Evolutionary conservation across 1,140 invertebrate species (phyloP), one percentile per base, ranked within the genome.

Genomic region (Gonioctena quinquepunctata): DNA sequence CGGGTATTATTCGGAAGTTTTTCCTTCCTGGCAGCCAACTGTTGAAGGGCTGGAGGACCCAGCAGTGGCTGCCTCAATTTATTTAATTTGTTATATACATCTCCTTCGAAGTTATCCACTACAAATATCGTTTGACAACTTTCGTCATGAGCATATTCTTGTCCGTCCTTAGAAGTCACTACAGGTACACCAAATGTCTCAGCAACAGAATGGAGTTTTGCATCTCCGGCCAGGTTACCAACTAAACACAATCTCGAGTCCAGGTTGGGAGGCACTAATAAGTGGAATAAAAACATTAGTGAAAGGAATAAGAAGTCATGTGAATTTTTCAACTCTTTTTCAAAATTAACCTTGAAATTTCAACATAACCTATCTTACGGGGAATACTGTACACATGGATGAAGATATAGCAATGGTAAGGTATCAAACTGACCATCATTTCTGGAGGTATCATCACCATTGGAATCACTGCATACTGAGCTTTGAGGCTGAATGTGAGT

Each of bases 1-100:
- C 95, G 87, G 69, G 87, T 86, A 77, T 92, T 92, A 76, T 89
- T 88, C 19, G 77, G 77, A 50, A 79, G 66, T 81, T 89, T 85
- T 78, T 91, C 87, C 69, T 90, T 88, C 84, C 89, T 88, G 79
- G 88, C 84, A 76, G 92, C 88, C 80, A 93, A 82, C 82, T 94
- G 90, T 81, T 92, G 83, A 75, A 95, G 85, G 79, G 93, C 91
- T 77, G 91, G 89, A 74, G 90, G 92, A 72, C 92, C 90, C 84
- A 94, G 83, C 81, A 93, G 88, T 83, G 87, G 87, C 80, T 89
- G 89, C 73, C 89, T 88, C 63, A 85, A 33, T 81, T 90, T 90
- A 69, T 88, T 84, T 69, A 94, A 85, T 69, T 82, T 83, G 68
- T 90, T 87, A 82, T 88, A 93, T 71, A 88, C 84, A 66, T 87